Evolutionary conservation across 2,113 vertebrate species (phyloP).

Genomic region (Ptyas mucosa): DNA sequence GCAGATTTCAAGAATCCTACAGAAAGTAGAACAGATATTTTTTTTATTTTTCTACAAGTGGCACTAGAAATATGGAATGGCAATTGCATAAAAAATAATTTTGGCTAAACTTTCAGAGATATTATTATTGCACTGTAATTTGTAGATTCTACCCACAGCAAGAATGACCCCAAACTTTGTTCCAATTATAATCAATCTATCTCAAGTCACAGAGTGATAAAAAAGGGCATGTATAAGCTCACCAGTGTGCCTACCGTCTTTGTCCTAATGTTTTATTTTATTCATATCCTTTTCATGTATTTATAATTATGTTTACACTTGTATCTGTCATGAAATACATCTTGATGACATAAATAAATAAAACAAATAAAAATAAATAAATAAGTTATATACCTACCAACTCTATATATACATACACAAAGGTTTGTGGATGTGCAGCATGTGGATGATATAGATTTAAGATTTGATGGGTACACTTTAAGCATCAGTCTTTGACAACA

Average conservation of each 20-base stretch:
- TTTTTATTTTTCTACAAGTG: neutral
- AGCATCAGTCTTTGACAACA: neutral
- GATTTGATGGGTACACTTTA: neutral
- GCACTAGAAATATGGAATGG: neutral
- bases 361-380: too few species aligned
- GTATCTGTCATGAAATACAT: too few species aligned
- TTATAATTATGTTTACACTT: too few species aligned
- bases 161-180: neutral
- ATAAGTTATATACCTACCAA: neutral
- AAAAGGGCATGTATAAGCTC: neutral
- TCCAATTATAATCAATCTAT: neutral
- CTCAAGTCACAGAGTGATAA: neutral
- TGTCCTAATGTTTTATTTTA: too few species aligned
- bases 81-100: neutral
- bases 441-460: neutral
- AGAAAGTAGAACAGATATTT: neutral
- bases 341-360: too few species aligned
- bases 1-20: neutral
- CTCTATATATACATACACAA: neutral
- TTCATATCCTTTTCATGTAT: too few species aligned
- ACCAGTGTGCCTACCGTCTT: too few species aligned
- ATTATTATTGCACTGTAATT: neutral
- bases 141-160: neutral
- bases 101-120: neutral
- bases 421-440: neutral